Evolutionary conservation across 2,888 invertebrate genomes (phyloP).

Genomic region (Hyposoter dolosus): DNA sequence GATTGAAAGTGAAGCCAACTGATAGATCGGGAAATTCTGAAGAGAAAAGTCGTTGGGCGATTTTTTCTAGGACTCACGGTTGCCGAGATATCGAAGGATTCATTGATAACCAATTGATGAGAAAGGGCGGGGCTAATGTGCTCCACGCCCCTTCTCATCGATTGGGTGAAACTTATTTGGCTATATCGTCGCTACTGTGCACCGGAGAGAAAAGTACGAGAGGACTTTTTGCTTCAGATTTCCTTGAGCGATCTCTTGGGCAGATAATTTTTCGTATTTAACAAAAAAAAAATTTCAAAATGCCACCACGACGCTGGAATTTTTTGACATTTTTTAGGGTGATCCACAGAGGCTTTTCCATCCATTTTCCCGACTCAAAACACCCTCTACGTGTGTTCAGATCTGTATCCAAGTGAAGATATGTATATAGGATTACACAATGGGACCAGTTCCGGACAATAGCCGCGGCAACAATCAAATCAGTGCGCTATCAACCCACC

Average conservation of each 20-base stretch:
- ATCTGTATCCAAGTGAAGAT: constrained; percentile 10
- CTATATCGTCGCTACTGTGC: not conserved
- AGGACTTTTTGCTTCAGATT: not conserved
- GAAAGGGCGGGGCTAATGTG: not conserved
- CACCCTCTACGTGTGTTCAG: constrained; percentile 18
- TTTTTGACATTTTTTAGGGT: not conserved
- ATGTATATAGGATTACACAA: constrained; percentile 73
- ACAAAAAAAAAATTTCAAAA: not conserved
- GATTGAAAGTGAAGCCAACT: not conserved
- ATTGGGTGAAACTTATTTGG: not conserved
- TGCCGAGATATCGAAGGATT: not conserved
- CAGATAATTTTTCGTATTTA: not conserved
- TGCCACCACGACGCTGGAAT: not conserved
- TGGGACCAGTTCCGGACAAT: constrained; percentile 82
- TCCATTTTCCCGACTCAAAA: not conserved
- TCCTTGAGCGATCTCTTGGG: not conserved
- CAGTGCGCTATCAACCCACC: constrained; percentile 81
- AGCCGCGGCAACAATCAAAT: constrained; percentile 84
- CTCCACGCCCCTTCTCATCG: not conserved
- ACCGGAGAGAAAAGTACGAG: not conserved
- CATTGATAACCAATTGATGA: not conserved
- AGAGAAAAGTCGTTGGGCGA: not conserved
- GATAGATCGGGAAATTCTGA: not conserved
- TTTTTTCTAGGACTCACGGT: not conserved
- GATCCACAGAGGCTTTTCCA: not conserved